Conservation (phyloP, 2,113 vertebrate species). For the Columba livia region DNA sequence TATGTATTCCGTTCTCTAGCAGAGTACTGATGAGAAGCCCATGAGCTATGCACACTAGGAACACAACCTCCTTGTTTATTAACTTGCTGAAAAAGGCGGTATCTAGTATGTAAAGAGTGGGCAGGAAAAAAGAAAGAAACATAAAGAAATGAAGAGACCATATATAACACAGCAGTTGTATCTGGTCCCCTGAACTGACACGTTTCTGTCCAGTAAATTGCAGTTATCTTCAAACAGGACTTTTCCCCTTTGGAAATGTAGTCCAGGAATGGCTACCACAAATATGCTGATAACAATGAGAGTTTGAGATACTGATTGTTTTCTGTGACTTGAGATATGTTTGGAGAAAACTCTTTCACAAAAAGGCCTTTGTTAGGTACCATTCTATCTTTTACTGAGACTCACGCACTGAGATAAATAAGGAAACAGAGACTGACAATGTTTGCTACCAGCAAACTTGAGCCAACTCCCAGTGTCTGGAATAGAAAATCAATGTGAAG, state of each 20-base stretch:
- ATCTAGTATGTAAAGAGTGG: neutral
- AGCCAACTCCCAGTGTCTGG: neutral
- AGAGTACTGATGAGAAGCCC: neutral
- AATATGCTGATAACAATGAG: neutral
- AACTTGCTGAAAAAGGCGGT: neutral
- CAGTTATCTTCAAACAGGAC: neutral
- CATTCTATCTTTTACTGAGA: neutral
- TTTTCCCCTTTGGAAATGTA: neutral
- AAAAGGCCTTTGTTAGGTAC: neutral
- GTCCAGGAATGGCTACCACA: neutral
- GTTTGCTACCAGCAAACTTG: neutral
- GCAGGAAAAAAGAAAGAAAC: neutral
- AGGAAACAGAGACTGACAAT: neutral
- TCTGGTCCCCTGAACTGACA: neutral
- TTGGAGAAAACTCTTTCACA: neutral
- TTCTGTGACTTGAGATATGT: neutral
- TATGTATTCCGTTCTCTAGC: neutral
- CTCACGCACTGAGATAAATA: neutral
- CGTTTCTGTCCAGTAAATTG: neutral
- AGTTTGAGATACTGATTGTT: neutral
- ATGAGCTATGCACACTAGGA: neutral
- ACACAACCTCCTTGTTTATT: neutral
- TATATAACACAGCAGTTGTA: neutral
- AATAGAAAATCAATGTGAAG: constrained; percentile 42
- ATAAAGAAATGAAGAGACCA: neutral